Conservation (phyloP, 2,888 invertebrate species). For the Phortica okadai region DNA sequence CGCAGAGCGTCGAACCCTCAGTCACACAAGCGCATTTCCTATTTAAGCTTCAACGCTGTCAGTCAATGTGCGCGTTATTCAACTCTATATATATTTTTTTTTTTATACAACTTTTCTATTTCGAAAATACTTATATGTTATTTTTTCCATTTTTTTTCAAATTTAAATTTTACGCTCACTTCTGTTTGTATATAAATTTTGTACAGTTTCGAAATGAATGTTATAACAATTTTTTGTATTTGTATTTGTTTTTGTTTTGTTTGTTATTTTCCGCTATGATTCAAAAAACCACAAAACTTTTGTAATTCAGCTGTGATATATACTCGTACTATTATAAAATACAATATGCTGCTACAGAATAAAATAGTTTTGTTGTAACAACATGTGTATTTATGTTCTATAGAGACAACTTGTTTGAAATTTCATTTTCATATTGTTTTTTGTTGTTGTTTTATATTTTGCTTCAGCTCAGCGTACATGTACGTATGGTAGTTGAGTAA, state of each 20-base stretch:
- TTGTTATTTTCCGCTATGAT: no score
- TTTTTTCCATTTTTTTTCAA: no score
- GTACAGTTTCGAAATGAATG: no score
- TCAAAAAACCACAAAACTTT: not conserved
- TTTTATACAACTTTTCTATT: no score
- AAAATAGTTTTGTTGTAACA: not conserved
- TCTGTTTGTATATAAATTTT: no score
- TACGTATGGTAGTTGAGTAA: constrained; percentile 45
- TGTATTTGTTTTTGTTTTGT: no score
- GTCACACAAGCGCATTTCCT: not conserved
- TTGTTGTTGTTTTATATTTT: constrained; percentile 31
- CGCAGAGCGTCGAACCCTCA: not conserved
- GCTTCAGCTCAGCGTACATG: constrained; percentile 37
- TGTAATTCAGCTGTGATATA: not conserved
- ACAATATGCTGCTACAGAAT: not conserved
- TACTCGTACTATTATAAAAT: not conserved
- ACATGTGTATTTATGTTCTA: not conserved
- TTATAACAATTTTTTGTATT: no score
- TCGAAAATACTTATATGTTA: no score
- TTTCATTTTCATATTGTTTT: constrained; percentile 39
- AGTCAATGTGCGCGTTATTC: no score
- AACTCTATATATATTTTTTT: no score
- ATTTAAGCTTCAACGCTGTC: no score
- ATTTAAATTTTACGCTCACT: no score
- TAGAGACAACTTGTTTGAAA: constrained; percentile 32